These are phyloP conservation scores for Trogon melanurus DNA, from an alignment of 2,113 vertebrate genomes.

Conservation along the genomic window DNA sequence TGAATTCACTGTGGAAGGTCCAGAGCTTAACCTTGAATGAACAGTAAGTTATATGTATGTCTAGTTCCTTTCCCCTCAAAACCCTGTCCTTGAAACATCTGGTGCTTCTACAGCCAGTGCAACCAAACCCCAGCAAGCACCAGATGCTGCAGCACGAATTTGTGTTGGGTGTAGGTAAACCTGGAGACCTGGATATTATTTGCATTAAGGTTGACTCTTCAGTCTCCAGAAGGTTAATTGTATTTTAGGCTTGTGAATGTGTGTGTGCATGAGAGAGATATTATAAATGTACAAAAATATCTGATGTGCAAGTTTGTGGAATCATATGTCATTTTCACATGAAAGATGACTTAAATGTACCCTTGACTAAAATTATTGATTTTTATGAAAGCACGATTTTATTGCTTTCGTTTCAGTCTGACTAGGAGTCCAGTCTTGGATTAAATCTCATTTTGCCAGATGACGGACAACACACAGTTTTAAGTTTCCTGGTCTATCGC, in stretches of 20 bases:
- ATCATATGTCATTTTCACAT: background rate
- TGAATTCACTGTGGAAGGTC: background rate
- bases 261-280: background rate
- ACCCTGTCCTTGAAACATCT: background rate
- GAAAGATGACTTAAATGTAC: background rate
- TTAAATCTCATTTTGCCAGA: background rate
- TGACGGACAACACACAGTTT: background rate
- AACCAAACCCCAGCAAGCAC: background rate
- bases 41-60: background rate
- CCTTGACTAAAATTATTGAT: background rate
- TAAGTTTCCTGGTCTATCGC: background rate
- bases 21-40: background rate
- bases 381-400: background rate
- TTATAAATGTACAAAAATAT: background rate
- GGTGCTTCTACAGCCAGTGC: background rate
- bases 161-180: fast-evolving
- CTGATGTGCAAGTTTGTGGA: background rate
- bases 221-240: background rate
- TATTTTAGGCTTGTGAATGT: background rate
- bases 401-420: background rate
- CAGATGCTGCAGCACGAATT: background rate
- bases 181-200: background rate
- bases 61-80: background rate
- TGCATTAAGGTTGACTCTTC: background rate
- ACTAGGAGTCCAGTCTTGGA: background rate